Conservation (phyloP, 2,888 invertebrate species). For the Tenodera sinensis region DNA sequence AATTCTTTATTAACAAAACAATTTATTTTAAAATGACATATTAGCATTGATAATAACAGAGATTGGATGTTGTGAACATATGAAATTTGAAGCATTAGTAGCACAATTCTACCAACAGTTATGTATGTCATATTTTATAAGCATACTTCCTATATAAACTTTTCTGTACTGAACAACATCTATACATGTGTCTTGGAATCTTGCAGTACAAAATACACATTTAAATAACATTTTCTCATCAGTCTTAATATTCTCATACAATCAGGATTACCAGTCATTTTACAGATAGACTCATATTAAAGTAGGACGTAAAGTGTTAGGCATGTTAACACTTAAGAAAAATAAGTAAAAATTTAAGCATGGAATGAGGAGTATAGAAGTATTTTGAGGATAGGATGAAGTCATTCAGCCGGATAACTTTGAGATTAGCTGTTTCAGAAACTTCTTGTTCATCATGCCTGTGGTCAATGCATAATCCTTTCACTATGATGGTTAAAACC, state of each 20-base stretch:
- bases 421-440: no score
- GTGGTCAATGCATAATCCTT: no score
- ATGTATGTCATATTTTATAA: not conserved
- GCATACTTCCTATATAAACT: conserved; percentile 2
- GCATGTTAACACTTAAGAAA: no score
- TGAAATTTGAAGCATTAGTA: not conserved
- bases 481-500: no score
- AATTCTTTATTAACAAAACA: conserved; percentile 24
- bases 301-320: not conserved
- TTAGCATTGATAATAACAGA: conserved; percentile 8
- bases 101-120: not conserved
- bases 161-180: not conserved
- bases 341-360: no score
- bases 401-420: no score
- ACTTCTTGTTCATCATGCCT: no score
- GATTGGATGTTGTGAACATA: not conserved
- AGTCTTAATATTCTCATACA: conserved; percentile 15
- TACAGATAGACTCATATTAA: not conserved
- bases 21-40: not conserved
- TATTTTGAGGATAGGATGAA: no score
- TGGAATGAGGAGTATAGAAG: no score
- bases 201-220: conserved; percentile 27
- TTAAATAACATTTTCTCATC: conserved; percentile 8
- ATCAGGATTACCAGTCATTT: not conserved
- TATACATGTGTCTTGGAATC: not conserved